Percentiles rank a stretch among this genome's conserved stretches.
phyloP scores from a whole-genome alignment of 1,140 invertebrate species.

The Apocrypta bakeri region DNA sequence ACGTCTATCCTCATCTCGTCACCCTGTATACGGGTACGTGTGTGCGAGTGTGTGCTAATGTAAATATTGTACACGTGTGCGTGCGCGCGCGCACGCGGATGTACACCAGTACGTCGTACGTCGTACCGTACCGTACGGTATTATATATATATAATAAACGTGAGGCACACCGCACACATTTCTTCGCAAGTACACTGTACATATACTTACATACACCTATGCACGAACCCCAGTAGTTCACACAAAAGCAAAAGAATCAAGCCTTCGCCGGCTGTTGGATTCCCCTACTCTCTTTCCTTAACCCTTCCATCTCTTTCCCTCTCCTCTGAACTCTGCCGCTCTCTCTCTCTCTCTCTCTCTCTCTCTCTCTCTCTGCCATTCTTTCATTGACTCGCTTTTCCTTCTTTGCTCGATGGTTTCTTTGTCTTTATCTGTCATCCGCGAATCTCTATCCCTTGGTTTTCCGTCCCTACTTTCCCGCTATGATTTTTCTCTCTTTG shows the following conservation, averaged over 20 bases:
- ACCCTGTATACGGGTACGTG: not conserved
- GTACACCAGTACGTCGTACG: no score
- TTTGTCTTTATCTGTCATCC: slow-evolving; percentile 35
- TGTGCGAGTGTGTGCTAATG: not conserved
- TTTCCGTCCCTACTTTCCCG: not conserved
- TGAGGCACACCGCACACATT: not conserved
- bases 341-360: slow-evolving; percentile 27
- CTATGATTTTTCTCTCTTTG: slow-evolving; percentile 5
- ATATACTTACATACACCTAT: not conserved
- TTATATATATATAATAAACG: not conserved
- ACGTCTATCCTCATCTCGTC: slow-evolving; percentile 35
- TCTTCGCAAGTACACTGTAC: no score
- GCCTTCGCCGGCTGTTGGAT: slow-evolving; percentile 45
- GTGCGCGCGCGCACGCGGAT: not conserved
- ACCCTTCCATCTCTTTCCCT: no score
- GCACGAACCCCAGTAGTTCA: not conserved
- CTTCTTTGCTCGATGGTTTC: slow-evolving; percentile 23
- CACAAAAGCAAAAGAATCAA: slow-evolving; percentile 45
- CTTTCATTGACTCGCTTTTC: slow-evolving; percentile 37
- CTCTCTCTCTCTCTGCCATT: not conserved
- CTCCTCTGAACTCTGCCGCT: slow-evolving; percentile 29
- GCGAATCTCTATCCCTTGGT: slow-evolving; percentile 34
- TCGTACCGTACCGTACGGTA: no score
- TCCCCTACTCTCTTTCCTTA: slow-evolving; percentile 26
- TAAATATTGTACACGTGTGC: not conserved